These are phyloP conservation scores for Trogon melanurus DNA, from an alignment of 2,113 vertebrate genomes.

Conservation along the genomic window DNA sequence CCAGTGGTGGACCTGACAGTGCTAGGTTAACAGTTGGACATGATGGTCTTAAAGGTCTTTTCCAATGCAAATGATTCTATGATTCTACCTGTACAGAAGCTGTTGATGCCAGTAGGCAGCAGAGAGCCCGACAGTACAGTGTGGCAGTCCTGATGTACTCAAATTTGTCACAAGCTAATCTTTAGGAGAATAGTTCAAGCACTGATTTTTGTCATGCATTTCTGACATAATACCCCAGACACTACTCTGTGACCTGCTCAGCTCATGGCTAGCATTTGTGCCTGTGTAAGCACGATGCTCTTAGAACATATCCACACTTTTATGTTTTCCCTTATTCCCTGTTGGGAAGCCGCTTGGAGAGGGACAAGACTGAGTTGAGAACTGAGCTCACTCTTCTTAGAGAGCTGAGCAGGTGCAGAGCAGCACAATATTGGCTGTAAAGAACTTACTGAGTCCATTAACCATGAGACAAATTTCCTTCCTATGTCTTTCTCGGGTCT, in stretches of 20 bases:
- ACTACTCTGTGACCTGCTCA: accelerated
- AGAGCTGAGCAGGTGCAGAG: neutral
- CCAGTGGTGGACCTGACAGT: too few species aligned
- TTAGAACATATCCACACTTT: neutral
- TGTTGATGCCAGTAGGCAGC: neutral
- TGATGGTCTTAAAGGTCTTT: too few species aligned
- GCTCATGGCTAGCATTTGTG: neutral
- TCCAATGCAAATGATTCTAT: too few species aligned
- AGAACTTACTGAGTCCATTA: neutral
- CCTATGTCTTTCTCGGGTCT: neutral
- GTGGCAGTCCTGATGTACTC: neutral
- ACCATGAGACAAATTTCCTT: neutral
- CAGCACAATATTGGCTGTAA: neutral
- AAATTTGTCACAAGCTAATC: neutral
- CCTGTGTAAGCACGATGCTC: neutral
- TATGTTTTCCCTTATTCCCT: neutral
- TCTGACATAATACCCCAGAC: neutral
- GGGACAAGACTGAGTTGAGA: neutral
- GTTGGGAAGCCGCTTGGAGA: neutral
- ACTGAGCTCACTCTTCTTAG: neutral
- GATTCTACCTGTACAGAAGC: accelerated
- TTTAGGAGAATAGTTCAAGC: neutral
- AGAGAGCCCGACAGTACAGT: accelerated
- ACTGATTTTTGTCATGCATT: neutral
- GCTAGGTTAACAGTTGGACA: too few species aligned